Base-by-base conservation (phyloP, 2,113 vertebrate genomes). In the Amphiprion percula region DNA sequence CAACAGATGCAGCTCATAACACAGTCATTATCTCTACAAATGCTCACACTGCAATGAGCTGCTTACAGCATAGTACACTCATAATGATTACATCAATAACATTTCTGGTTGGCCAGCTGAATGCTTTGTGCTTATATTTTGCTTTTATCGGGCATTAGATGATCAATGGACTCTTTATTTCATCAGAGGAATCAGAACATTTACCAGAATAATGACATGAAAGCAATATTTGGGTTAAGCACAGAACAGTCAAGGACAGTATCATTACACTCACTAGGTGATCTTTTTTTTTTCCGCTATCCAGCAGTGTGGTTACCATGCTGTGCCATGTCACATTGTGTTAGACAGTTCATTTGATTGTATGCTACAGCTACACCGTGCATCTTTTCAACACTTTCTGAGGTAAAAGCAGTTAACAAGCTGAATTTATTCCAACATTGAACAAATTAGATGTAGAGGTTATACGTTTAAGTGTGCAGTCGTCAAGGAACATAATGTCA, bases 1-100 rank as follows among this genome's bases (percentile, higher is more conserved):
- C 61, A 75, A 59, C 81, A 77, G 77, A 79, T 59, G 64, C 44
- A 61, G 56, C 64, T 37, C 56, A 12, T 46, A 56, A 74, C 59
- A 26, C 49, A 30, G 39, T 58, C 47, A 17, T 68, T 59, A 61
- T 61, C 37, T 24, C 46, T 4, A 21, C 65, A 44, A 23, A 77
- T 2, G 15, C 17, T 74, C 72, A 10, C 71, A 7, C 1, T 47
- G 28, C 30, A 71, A 68, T 79, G 6, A 68, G 10, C n/a, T 15
- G 54, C 26, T 65, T 47, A 60, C 2, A 30, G 75, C 33, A 50
- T 30, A 28, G 59, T 67, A 19, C 8, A 41, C 23, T 77, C 15
- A 52, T 10, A 63, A 49, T 56, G 50, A 65, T 23, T 19, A 21
- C 23, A 55, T 30, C 2, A 23, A 4, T 23, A 33, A 47, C 52